A percentile compares a stretch with the other conserved stretches of the same genome.
Evolutionary conservation across 1,140 invertebrate genomes (phyloP).

Genomic region (Melipona quadrifasciata): DNA sequence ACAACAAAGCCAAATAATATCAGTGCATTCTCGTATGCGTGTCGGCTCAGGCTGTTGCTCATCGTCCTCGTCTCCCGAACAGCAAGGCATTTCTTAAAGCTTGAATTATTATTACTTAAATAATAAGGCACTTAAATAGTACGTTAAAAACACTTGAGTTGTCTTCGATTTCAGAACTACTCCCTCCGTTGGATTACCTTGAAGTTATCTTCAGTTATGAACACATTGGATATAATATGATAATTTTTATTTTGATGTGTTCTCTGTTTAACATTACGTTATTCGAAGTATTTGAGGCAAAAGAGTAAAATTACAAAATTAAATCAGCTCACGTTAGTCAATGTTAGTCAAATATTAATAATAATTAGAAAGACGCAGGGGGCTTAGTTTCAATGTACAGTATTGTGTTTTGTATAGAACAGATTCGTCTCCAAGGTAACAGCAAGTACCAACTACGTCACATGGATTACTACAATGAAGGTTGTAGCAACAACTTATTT

Average conservation of each 20-base stretch:
- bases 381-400: neutral
- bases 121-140: slow-evolving; percentile 23
- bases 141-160: slow-evolving; percentile 4
- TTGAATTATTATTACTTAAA: neutral
- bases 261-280: neutral
- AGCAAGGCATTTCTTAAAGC: slow-evolving; percentile 75
- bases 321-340: neutral
- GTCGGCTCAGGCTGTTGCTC: slow-evolving; percentile 74
- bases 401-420: slow-evolving; percentile 22
- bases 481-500: slow-evolving; percentile 39
- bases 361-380: neutral
- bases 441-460: slow-evolving; percentile 37
- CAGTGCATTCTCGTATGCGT: slow-evolving; percentile 88
- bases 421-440: slow-evolving; percentile 63
- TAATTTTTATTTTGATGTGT: neutral
- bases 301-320: neutral
- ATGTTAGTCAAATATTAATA: neutral
- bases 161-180: slow-evolving; percentile 34
- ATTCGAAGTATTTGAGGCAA: too few relatives aligned
- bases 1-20: slow-evolving; percentile 91
- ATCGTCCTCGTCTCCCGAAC: slow-evolving; percentile 72
- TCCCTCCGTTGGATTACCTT: slow-evolving; percentile 23
- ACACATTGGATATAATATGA: neutral
- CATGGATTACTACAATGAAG: slow-evolving; percentile 51
- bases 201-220: slow-evolving; percentile 23